Conservation (phyloP, 2,888 invertebrate genomes). For the Agonopterix heracliana region DNA sequence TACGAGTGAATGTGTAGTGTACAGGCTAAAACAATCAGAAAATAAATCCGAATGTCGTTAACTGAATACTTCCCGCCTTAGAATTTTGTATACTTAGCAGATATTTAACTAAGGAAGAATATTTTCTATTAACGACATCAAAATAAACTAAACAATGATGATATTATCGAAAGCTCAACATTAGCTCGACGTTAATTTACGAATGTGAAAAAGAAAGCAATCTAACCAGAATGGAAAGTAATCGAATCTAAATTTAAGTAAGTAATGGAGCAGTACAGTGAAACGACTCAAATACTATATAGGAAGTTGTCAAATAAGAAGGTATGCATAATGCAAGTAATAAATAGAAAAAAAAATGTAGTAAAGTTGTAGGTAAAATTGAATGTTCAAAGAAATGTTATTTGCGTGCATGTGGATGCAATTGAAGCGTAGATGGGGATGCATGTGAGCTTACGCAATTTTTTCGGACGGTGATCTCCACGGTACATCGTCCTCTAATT, state of each 20-base stretch:
- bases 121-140: no score
- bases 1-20: conserved; percentile 48
- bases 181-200: no score
- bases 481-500: conserved; percentile 91
- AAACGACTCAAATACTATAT: no score
- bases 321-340: not conserved
- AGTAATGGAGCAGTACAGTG: no score
- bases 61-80: not conserved
- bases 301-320: no score
- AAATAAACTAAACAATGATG: no score
- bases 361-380: not conserved
- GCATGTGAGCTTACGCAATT: conserved; percentile 84
- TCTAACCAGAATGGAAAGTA: no score
- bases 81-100: no score
- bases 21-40: conserved; percentile 41
- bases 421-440: conserved; percentile 21
- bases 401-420: conserved; percentile 15
- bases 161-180: no score
- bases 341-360: not conserved
- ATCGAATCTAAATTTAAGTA: no score
- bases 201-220: no score
- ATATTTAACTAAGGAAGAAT: no score
- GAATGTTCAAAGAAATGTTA: not conserved
- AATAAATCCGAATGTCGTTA: conserved; percentile 9
- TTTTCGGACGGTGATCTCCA: conserved; percentile 94